Percentiles rank a stretch among this genome's conserved stretches.
phyloP scores from a whole-genome alignment of 2,113 vertebrate genomes.

The Naja naja region DNA sequence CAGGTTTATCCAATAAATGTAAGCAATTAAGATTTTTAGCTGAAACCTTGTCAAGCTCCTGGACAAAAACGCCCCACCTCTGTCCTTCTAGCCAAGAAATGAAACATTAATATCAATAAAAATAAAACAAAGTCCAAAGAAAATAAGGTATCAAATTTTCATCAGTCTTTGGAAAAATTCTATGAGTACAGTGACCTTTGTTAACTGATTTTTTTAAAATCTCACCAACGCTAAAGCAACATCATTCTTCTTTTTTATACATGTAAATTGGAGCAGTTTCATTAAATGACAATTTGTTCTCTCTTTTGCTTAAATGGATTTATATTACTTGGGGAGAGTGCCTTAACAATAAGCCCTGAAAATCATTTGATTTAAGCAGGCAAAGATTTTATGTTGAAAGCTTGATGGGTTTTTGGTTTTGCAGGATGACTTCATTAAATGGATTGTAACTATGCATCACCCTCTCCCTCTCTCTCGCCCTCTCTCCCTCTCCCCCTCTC shows the following conservation, averaged over 20 bases:
- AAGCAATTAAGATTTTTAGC: background rate
- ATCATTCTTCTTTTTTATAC: constrained; percentile 25
- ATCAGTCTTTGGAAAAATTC: constrained; percentile 37
- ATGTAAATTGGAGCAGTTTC: constrained; percentile 29
- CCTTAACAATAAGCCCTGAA: constrained; percentile 32
- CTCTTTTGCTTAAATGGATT: constrained; percentile 35
- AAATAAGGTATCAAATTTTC: background rate
- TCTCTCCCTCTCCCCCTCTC: too few relatives aligned
- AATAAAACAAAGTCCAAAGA: background rate
- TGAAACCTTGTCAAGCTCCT: background rate
- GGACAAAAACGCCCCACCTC: background rate
- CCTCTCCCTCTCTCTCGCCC: too few relatives aligned
- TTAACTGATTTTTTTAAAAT: constrained; percentile 9
- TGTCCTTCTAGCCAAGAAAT: background rate
- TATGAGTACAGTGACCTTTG: constrained; percentile 27
- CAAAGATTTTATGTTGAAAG: constrained; percentile 46
- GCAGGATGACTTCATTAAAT: constrained; percentile 59
- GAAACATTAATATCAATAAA: background rate
- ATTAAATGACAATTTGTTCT: constrained; percentile 46
- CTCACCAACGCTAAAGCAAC: background rate
- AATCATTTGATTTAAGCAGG: constrained; percentile 52
- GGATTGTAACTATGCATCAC: constrained; percentile 32
- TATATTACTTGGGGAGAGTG: constrained; percentile 24
- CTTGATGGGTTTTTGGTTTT: constrained; percentile 51
- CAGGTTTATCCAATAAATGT: background rate